phyloP scores from a whole-genome alignment of 1,140 invertebrate species.

The Adoxophyes honmai region DNA sequence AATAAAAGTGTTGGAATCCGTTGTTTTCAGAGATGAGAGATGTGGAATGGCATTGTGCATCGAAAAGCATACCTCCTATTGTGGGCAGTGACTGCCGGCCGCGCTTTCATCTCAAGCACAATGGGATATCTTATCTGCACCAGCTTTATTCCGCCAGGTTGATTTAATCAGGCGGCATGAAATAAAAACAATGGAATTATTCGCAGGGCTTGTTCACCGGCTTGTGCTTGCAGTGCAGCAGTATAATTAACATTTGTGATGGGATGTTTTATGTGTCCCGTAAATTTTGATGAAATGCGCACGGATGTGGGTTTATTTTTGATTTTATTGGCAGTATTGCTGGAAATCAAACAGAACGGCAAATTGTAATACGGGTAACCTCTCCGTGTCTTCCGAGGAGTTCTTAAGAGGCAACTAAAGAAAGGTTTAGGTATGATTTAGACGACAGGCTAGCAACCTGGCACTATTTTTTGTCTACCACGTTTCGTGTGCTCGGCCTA shows the following conservation, averaged over 20 bases:
- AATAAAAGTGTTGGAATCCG: slow-evolving; percentile 59
- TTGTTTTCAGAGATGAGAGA: slow-evolving; percentile 60
- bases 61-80: slow-evolving; percentile 43
- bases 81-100: slow-evolving; percentile 26
- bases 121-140: slow-evolving; percentile 57
- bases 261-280: background rate
- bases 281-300: too few species aligned
- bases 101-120: slow-evolving; percentile 54
- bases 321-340: too few species aligned
- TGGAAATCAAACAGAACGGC: too few species aligned
- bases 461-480: too few species aligned
- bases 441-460: too few species aligned
- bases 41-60: slow-evolving; percentile 62
- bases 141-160: slow-evolving; percentile 42
- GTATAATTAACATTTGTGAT: background rate
- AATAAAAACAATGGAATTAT: slow-evolving; percentile 17
- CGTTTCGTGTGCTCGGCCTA: too few species aligned
- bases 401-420: too few species aligned
- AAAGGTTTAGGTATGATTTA: too few species aligned
- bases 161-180: slow-evolving; percentile 45
- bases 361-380: too few species aligned
- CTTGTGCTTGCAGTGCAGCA: background rate
- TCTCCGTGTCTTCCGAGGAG: too few species aligned
- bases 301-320: too few species aligned
- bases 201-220: background rate